These are phyloP conservation scores for Pseudomugil tenellus DNA, from an alignment of 2,797 vertebrate genomes.

Conservation along the genomic window DNA sequence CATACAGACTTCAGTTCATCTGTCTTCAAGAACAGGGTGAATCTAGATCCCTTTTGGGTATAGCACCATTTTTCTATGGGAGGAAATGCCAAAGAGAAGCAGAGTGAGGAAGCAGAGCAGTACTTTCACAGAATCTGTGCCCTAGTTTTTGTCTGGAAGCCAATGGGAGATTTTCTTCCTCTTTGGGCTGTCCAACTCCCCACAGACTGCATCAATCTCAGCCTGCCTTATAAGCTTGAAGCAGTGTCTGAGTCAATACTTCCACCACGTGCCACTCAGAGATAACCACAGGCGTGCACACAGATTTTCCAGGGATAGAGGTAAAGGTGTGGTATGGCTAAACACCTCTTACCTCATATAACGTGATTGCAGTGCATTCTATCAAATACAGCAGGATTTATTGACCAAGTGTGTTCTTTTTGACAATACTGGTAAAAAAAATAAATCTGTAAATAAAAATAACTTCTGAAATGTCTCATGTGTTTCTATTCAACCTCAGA, in stretches of 20 bases:
- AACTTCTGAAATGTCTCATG: background rate
- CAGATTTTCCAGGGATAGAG: slow-evolving; percentile 42
- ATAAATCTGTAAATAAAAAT: background rate
- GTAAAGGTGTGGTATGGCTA: slow-evolving; percentile 24
- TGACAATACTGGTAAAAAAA: background rate
- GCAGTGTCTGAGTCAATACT: slow-evolving; percentile 66
- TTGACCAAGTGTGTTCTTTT: background rate
- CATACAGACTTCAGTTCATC: slow-evolving; percentile 42
- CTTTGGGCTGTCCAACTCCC: slow-evolving; percentile 71
- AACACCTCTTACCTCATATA: slow-evolving; percentile 12
- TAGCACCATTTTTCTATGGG: slow-evolving; percentile 36
- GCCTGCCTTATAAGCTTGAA: slow-evolving; percentile 52
- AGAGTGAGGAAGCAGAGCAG: slow-evolving; percentile 42
- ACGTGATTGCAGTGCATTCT: slow-evolving; percentile 14
- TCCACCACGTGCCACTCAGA: slow-evolving; percentile 64
- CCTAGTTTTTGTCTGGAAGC: slow-evolving; percentile 72
- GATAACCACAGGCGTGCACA: slow-evolving; percentile 57
- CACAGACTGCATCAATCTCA: slow-evolving; percentile 70
- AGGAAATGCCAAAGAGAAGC: slow-evolving; percentile 32
- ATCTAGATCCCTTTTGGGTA: slow-evolving; percentile 56
- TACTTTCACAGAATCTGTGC: slow-evolving; percentile 55
- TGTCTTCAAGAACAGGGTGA: slow-evolving; percentile 50
- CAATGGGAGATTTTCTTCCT: slow-evolving; percentile 61
- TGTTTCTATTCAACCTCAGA: slow-evolving; percentile 6
- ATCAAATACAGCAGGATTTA: slow-evolving; percentile 7